Percentiles rank a stretch among this genome's conserved stretches.
Evolutionary conservation across 2,888 invertebrate species (phyloP).

Genomic region (Osmoderma eremita): DNA sequence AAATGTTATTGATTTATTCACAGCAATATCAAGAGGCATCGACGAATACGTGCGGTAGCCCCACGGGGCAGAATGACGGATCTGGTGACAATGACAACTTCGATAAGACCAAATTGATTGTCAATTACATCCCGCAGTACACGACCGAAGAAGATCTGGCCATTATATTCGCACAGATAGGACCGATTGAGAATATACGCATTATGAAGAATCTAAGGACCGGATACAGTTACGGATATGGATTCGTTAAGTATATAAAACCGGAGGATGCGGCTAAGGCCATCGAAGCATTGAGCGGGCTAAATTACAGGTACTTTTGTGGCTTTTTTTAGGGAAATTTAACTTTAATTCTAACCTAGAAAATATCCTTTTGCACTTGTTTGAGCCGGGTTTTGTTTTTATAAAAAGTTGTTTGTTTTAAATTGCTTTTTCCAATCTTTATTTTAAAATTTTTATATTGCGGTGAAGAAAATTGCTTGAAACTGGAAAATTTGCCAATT

Average conservation of each 20-base stretch:
- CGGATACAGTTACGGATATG: conserved; percentile 96
- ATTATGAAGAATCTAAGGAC: conserved; percentile 91
- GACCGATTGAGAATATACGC: conserved; percentile 88
- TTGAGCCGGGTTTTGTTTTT: not conserved
- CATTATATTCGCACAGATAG: conserved; percentile 88
- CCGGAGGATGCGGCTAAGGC: conserved; percentile 88
- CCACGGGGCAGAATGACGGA: conserved; percentile 47
- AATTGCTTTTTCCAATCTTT: too few relatives aligned
- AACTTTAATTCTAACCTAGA: not conserved
- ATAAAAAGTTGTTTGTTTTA: too few relatives aligned
- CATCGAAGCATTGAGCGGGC: conserved; percentile 86
- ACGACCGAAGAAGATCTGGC: conserved; percentile 92
- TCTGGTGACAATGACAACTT: conserved; percentile 56
- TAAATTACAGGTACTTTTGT: conserved; percentile 53
- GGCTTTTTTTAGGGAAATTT: not conserved
- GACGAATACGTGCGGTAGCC: conserved; percentile 13
- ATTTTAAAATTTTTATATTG: too few relatives aligned
- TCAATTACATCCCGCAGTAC: conserved; percentile 94
- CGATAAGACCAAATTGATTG: conserved; percentile 83
- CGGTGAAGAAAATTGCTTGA: too few relatives aligned
- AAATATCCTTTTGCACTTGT: too few relatives aligned
- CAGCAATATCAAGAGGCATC: conserved; percentile 33
- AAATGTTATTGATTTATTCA: not conserved
- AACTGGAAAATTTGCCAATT: too few relatives aligned
- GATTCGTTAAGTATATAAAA: conserved; percentile 90